These are phyloP conservation scores for Coendou prehensilis DNA, from an alignment of 2,797 vertebrate species.

Conservation along the genomic window DNA sequence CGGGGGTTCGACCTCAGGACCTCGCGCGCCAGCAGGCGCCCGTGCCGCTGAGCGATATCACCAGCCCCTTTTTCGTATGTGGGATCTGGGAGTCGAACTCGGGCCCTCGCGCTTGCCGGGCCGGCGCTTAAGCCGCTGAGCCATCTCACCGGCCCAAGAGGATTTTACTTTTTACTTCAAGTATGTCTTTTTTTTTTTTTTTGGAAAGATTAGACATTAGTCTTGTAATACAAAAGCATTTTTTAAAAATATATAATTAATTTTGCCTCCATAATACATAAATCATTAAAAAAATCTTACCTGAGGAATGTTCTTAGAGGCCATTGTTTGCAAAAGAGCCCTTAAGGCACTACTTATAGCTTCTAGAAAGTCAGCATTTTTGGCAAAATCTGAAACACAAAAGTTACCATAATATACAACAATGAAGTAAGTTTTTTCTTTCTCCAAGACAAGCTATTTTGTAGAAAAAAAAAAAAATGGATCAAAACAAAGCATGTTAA, in stretches of 20 bases:
- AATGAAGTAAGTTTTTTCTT: slow-evolving; percentile 35
- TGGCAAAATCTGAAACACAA: slow-evolving; percentile 92
- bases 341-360: slow-evolving; percentile 96
- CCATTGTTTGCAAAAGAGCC: slow-evolving; percentile 96
- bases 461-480: background rate
- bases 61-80: no score
- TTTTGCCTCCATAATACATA: background rate
- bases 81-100: no score
- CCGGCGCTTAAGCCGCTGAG: no score
- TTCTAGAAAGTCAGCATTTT: slow-evolving; percentile 96
- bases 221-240: background rate
- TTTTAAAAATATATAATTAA: background rate
- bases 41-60: no score
- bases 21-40: no score
- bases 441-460: background rate
- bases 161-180: no score
- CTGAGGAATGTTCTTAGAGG: slow-evolving; percentile 96
- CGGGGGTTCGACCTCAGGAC: no score
- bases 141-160: no score
- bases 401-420: slow-evolving; percentile 62
- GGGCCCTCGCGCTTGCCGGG: no score
- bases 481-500: background rate
- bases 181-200: background rate
- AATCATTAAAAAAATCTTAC: slow-evolving; percentile 87
- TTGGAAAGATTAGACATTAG: background rate